A percentile compares a stretch with the other conserved stretches of the same genome.
These are phyloP conservation scores for Ianthella basta DNA, from an alignment of 37 sponge, comb jelly and placozoan genomes.

Conservation along the genomic window DNA sequence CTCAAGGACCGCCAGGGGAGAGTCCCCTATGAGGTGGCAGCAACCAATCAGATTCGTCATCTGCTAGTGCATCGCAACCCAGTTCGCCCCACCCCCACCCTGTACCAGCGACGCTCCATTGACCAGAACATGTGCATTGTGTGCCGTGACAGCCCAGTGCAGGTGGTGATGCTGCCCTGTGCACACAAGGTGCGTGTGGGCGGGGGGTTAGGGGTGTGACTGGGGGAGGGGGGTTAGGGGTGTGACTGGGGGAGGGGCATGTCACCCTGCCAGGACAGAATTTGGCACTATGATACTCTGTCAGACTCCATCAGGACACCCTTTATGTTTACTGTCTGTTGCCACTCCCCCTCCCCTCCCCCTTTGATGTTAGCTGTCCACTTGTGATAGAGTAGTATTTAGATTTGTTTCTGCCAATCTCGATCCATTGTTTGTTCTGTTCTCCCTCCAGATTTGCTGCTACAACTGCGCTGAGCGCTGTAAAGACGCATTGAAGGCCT, in stretches of 20 bases:
- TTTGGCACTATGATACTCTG: too few species aligned
- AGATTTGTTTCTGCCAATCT: too few species aligned
- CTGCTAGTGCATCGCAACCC: conserved; percentile 63
- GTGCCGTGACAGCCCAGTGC: conserved; percentile 71
- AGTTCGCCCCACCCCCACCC: conserved; percentile 5
- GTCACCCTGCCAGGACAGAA: too few species aligned
- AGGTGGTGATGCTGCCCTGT: conserved; percentile 82
- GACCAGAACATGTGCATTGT: conserved; percentile 47
- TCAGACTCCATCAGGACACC: too few species aligned
- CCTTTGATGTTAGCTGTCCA: too few species aligned
- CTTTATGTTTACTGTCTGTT: too few species aligned
- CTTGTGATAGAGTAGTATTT: too few species aligned
- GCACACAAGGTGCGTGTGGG: conserved; percentile 73
- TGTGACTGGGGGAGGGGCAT: too few species aligned
- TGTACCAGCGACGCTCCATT: conserved; percentile 11
- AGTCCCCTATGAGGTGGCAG: conserved; percentile 85
- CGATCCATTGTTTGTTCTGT: too few species aligned
- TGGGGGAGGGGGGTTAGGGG: too few species aligned
- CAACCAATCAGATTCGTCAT: conserved; percentile 72
- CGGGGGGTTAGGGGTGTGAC: too few species aligned
- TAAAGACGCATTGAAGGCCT: background rate
- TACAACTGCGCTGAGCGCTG: conserved; percentile 20
- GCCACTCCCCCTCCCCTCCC: too few species aligned
- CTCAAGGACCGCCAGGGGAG: conserved; percentile 72
- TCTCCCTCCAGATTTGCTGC: background rate